These are phyloP conservation scores for Tachysurus vachellii DNA, from an alignment of 2,113 vertebrate species.

Conservation along the genomic window DNA sequence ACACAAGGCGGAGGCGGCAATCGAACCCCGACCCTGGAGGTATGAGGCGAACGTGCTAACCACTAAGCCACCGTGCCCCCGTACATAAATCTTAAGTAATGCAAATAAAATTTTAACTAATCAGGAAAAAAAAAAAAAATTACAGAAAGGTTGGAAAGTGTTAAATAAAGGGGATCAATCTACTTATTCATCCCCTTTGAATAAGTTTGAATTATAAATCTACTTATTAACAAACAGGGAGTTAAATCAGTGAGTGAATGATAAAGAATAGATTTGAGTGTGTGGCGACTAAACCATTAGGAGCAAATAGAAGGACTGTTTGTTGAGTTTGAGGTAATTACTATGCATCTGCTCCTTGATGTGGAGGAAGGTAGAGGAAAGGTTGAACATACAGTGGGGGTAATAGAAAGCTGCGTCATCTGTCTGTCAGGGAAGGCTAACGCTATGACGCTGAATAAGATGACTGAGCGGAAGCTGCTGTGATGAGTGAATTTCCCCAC, in stretches of 20 bases:
- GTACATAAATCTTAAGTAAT: background rate
- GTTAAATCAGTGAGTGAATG: background rate
- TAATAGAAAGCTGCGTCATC: background rate
- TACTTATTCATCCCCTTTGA: too few relatives aligned
- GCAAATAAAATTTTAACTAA: background rate
- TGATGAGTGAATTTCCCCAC: too few relatives aligned
- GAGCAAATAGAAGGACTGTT: background rate
- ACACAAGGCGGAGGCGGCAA: too few relatives aligned
- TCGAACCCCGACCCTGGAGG: too few relatives aligned
- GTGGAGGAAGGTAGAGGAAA: background rate
- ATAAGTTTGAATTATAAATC: too few relatives aligned
- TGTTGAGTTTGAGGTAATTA: background rate
- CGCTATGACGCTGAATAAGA: background rate
- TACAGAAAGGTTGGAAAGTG: background rate
- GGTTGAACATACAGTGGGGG: background rate
- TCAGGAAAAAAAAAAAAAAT: background rate
- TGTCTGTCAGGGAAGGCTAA: background rate
- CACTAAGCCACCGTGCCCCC: too few relatives aligned
- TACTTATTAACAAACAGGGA: background rate
- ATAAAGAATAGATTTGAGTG: background rate
- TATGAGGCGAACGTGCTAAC: too few relatives aligned
- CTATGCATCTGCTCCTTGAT: background rate
- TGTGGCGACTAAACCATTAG: background rate
- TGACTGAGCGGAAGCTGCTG: background rate
- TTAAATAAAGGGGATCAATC: too few relatives aligned